Base-by-base conservation (phyloP, 2,113 vertebrate genomes). In the Girardinichthys multiradiatus region DNA sequence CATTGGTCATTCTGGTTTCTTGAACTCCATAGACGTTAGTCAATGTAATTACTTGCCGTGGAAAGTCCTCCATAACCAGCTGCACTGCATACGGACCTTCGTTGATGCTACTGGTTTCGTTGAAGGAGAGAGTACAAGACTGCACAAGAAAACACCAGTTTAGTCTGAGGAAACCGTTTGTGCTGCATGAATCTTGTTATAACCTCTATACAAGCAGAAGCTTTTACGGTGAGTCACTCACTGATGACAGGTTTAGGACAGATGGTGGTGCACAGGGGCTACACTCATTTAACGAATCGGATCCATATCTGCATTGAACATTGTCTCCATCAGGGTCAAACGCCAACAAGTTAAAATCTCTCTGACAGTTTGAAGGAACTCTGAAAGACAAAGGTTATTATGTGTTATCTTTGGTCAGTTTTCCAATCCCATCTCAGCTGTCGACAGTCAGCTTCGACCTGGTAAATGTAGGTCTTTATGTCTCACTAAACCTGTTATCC, bases 331-430 rank as follows among this genome's bases (percentile, higher is more conserved):
- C 82, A 9, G 80, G 78, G 61, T 90, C 89, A 58, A 88, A 84
- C 0, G 59, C 62, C 82, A 85, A 57, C 45, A 90, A 64, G 48
- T 12, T 35, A 17, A 77, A 60, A 29, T 77, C 17, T 68, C 77
- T 79, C 54, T 10, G 21, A 70, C 86, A 90, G 84, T 90, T 90
- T 29, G 70, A 87, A 59, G 88, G 84, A 63, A 86, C 76, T 76
- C 86, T 90, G 33, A 65, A 27, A 42, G 12, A 51, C 8, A 54
- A 54, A 54, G 2, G 24, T 54, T n/a, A n/a, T 10, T 54, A 6
- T 17, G 2, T 11, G 48, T 54, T n/a, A 9, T 54, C 21, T 54
- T n/a, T 21, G 1, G 17, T 45, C 48, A 54, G 1, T 48, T 15
- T 33, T 19, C 19, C 21, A n/a, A 7, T 54, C 24, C 17, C 24